These are phyloP conservation scores for Hydriomena furcata DNA, from an alignment of 2,888 invertebrate species.

Conservation along the genomic window DNA sequence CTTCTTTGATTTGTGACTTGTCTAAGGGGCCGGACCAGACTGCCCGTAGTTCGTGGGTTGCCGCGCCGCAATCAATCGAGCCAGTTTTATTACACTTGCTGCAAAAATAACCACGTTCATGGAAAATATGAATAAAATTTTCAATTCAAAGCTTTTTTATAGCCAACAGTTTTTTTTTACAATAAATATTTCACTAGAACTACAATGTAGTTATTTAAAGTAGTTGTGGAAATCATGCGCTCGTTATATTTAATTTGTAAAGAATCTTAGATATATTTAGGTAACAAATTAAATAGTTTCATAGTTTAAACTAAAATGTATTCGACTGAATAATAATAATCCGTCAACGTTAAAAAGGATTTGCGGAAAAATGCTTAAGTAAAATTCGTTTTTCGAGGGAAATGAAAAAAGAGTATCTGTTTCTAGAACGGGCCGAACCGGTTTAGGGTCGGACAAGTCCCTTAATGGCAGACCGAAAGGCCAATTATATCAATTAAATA, in stretches of 20 bases:
- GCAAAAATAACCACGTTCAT: slow-evolving; percentile 42
- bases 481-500: slow-evolving; percentile 81
- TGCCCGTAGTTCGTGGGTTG: slow-evolving; percentile 40
- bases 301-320: too few relatives aligned
- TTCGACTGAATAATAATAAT: slow-evolving; percentile 70
- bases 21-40: slow-evolving; percentile 3
- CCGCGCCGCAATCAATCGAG: slow-evolving; percentile 61
- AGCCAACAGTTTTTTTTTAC: not conserved
- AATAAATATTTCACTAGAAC: too few relatives aligned
- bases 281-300: too few relatives aligned
- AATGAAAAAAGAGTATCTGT: slow-evolving; percentile 62
- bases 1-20: not conserved
- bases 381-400: slow-evolving; percentile 56
- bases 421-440: slow-evolving; percentile 55
- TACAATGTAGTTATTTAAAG: too few relatives aligned
- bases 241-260: too few relatives aligned
- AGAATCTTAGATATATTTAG: too few relatives aligned
- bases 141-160: not conserved
- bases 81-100: slow-evolving; percentile 54
- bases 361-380: slow-evolving; percentile 62
- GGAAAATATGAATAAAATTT: slow-evolving; percentile 20
- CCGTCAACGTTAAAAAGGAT: slow-evolving; percentile 56
- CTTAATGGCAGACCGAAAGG: slow-evolving; percentile 72
- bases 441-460: slow-evolving; percentile 52
- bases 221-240: too few relatives aligned